phyloP scores from a whole-genome alignment of 1,140 invertebrate genomes.

The Trachymyrmex septentrionalis region DNA sequence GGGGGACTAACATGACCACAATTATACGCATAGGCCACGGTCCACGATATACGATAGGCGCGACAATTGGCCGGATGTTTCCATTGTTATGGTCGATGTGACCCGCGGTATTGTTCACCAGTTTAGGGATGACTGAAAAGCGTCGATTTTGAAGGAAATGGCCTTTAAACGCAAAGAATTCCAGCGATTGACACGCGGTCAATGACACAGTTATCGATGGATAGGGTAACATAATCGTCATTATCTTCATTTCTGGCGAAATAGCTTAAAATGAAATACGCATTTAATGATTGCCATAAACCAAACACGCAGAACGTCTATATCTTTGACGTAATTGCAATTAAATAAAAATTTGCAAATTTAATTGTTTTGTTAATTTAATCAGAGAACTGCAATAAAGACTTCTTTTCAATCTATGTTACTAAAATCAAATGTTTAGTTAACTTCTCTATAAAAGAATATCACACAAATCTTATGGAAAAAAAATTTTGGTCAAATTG shows the following conservation, averaged over 20 bases:
- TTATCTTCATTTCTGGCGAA: conserved; percentile 49
- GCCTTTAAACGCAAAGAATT: conserved; percentile 71
- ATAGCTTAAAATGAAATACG: neutral
- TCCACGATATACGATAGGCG: conserved; percentile 72
- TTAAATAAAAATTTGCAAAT: neutral
- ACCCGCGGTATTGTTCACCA: conserved; percentile 79
- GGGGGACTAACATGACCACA: conserved; percentile 74
- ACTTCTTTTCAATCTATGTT: neutral
- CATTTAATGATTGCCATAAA: neutral
- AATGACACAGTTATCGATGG: conserved; percentile 44
- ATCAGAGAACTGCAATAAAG: neutral
- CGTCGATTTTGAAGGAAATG: conserved; percentile 77
- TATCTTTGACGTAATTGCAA: neutral
- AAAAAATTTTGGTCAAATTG: no score
- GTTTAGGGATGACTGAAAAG: conserved; percentile 78
- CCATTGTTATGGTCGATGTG: conserved; percentile 80
- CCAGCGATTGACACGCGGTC: conserved; percentile 62
- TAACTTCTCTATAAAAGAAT: neutral
- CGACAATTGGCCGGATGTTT: conserved; percentile 85
- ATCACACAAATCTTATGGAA: no score
- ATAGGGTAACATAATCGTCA: conserved; percentile 38
- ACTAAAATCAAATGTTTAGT: neutral
- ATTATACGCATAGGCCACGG: conserved; percentile 69
- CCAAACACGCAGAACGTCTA: neutral
- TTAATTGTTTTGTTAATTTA: neutral